These are phyloP conservation scores for Raja brachyura DNA, from an alignment of 2,113 vertebrate genomes.

Conservation along the genomic window DNA sequence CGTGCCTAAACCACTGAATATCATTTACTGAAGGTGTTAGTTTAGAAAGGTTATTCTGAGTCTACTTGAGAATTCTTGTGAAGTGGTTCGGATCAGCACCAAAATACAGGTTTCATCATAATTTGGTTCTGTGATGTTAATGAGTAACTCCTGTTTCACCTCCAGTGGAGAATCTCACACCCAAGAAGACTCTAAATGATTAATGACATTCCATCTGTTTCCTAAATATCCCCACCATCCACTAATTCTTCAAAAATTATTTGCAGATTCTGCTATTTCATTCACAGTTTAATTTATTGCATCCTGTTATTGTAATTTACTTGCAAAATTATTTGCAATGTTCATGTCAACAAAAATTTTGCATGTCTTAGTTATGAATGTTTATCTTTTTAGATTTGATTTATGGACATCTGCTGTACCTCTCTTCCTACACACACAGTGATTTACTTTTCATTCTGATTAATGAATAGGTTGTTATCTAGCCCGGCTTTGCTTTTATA, in stretches of 20 bases:
- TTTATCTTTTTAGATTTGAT: slow-evolving; percentile 28
- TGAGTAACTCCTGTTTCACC: slow-evolving; percentile 15
- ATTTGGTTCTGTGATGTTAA: not conserved
- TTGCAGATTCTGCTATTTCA: slow-evolving; percentile 33
- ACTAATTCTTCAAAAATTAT: slow-evolving; percentile 31
- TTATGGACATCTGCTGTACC: slow-evolving; percentile 33
- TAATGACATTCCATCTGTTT: slow-evolving; percentile 34
- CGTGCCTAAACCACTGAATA: not conserved
- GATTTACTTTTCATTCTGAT: slow-evolving; percentile 36
- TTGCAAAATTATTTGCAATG: slow-evolving; percentile 33
- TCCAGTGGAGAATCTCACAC: slow-evolving; percentile 14
- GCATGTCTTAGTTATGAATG: slow-evolving; percentile 28
- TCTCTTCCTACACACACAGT: slow-evolving; percentile 24
- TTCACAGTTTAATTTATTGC: slow-evolving; percentile 38
- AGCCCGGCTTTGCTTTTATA: slow-evolving; percentile 17
- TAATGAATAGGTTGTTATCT: slow-evolving; percentile 20
- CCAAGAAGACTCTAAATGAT: slow-evolving; percentile 29
- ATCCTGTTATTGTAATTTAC: slow-evolving; percentile 36
- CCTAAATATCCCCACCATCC: slow-evolving; percentile 30
- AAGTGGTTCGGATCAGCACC: not conserved
- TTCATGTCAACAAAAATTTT: slow-evolving; percentile 35
- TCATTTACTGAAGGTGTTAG: not conserved
- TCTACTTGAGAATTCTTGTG: not conserved
- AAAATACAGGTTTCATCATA: slow-evolving; percentile 18
- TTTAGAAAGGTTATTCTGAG: not conserved